Percentiles rank a stretch among this genome's conserved stretches.
phyloP scores from a whole-genome alignment of 1,140 invertebrate genomes.

The Brachionus rubens region DNA sequence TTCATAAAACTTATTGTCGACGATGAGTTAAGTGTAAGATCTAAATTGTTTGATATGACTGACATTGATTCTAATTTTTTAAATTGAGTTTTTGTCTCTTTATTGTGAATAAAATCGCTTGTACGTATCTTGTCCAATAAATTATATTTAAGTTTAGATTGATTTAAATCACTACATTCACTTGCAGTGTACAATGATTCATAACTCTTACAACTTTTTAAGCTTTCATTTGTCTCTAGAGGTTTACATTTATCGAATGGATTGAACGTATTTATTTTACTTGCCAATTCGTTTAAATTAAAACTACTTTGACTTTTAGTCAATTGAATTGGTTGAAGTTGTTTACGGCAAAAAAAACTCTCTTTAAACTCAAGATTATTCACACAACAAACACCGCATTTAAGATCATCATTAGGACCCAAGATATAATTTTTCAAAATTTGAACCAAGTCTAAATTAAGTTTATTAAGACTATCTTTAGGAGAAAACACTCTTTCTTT shows the following conservation, averaged over 20 bases:
- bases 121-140: not conserved
- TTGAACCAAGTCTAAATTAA: not conserved
- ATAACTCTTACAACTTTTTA: not conserved
- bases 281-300: not conserved
- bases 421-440: not conserved
- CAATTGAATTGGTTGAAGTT: not conserved
- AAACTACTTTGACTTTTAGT: constrained; percentile 9
- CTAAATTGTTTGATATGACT: constrained; percentile 14
- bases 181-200: not conserved
- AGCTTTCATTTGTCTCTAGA: not conserved
- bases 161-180: not conserved
- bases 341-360: constrained; percentile 4
- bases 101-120: not conserved
- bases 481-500: not conserved
- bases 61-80: constrained; percentile 19
- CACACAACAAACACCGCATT: not conserved
- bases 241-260: constrained; percentile 2
- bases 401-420: not conserved
- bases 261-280: constrained; percentile 27
- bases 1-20: constrained; percentile 23
- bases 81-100: not conserved
- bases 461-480: not conserved
- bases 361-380: constrained; percentile 15
- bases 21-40: constrained; percentile 2
- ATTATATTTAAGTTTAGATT: not conserved